These are phyloP conservation scores for Chydorus sphaericus DNA, from an alignment of 2,888 invertebrate genomes.

Conservation along the genomic window DNA sequence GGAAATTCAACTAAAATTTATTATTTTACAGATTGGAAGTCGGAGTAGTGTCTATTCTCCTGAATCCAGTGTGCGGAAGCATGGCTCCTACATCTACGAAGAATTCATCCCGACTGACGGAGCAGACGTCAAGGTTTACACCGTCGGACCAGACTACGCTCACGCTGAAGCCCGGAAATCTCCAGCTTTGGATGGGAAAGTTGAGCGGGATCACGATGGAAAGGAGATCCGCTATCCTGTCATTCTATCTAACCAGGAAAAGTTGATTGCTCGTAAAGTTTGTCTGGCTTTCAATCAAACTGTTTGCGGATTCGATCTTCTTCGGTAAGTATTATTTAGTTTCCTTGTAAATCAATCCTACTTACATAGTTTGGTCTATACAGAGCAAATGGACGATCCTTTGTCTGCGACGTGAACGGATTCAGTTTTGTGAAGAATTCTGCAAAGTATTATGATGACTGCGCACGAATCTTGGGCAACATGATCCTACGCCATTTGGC, in stretches of 20 bases:
- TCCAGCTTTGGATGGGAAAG: conserved; percentile 95
- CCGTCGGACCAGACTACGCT: conserved; percentile 98
- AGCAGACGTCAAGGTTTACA: conserved; percentile 75
- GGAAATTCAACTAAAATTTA: neutral
- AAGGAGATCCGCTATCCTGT: conserved; percentile 98
- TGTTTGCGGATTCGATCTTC: conserved; percentile 95
- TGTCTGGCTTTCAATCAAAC: conserved; percentile 94
- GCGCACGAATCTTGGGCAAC: conserved; percentile 94
- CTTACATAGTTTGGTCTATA: conserved; percentile 21
- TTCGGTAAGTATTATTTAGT: conserved; percentile 41
- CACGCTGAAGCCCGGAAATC: conserved; percentile 99
- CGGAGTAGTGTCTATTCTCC: conserved; percentile 97
- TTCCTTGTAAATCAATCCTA: conserved; percentile 10
- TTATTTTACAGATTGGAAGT: conserved; percentile 68
- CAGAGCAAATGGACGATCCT: conserved; percentile 95
- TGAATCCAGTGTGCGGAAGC: conserved; percentile 86
- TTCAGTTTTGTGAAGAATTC: conserved; percentile 99
- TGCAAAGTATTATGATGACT: conserved; percentile 98
- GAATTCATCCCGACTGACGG: conserved; percentile 99
- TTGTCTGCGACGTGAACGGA: conserved; percentile 99
- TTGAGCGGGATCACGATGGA: conserved; percentile 93
- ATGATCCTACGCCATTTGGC: conserved; percentile 92
- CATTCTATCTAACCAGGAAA: conserved; percentile 91
- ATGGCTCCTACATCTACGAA: conserved; percentile 98
- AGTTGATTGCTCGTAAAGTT: conserved; percentile 92